A percentile compares a stretch with the other conserved stretches of the same genome.
phyloP scores from a whole-genome alignment of 2,888 invertebrate genomes.

The Mesochorus sp. region DNA sequence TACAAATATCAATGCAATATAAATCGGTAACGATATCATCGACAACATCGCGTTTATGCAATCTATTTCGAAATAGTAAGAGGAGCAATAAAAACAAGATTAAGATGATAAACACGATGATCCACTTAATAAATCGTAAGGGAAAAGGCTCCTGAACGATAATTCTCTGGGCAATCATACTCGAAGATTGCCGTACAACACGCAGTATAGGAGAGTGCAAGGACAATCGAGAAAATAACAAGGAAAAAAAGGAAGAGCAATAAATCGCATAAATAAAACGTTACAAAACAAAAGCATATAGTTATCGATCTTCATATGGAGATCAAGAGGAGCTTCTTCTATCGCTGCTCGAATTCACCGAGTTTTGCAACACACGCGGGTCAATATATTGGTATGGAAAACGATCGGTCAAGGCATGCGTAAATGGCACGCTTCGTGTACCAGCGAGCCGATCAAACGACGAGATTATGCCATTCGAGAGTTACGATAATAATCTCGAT shows the following conservation, averaged over 20 bases:
- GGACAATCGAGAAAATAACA: neutral
- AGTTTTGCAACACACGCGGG: slow-evolving; percentile 18
- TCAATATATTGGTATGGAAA: slow-evolving; percentile 42
- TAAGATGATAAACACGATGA: no score
- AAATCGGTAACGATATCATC: no score
- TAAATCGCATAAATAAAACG: slow-evolving; percentile 14
- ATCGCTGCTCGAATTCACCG: slow-evolving; percentile 34
- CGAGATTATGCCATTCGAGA: slow-evolving; percentile 75
- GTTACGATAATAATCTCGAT: slow-evolving; percentile 78
- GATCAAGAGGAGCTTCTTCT: neutral
- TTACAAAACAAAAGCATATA: slow-evolving; percentile 10
- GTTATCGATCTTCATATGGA: slow-evolving; percentile 24
- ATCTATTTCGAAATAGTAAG: no score
- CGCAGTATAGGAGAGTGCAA: neutral
- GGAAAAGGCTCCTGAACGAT: no score
- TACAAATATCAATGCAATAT: no score
- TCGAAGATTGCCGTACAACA: no score
- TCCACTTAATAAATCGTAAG: no score
- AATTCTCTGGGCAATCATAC: no score
- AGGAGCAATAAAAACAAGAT: no score
- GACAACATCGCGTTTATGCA: no score
- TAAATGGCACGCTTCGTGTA: slow-evolving; percentile 77
- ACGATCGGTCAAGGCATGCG: slow-evolving; percentile 68
- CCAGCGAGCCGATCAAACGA: slow-evolving; percentile 70
- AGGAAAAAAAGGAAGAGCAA: neutral